Evolutionary conservation across 2,113 vertebrate species (phyloP), one percentile per base, ranked within the genome.

Genomic region (Pollimyrus isidori): DNA sequence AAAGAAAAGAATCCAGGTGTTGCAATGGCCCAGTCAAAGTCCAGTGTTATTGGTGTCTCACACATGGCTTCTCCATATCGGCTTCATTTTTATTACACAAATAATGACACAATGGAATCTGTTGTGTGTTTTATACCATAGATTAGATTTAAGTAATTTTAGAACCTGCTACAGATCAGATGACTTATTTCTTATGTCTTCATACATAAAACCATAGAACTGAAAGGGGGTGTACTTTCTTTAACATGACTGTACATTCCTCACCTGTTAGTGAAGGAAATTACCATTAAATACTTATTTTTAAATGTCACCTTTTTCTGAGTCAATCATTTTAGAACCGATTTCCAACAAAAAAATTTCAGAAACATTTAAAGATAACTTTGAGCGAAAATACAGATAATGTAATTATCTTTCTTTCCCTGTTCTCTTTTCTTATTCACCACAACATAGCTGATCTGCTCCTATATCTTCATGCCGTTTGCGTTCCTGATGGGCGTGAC

Each of bases 401-500:
- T 76, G 30, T 17, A 76, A 76, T 7, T 76, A 0, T 39, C 30
- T 42, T 80, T 80, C 13, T 42, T 19, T 80, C 73, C n/a, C 35
- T 80, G 13, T 80, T 73, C 65, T 65, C 39, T 45, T 93, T 93
- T 49, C 50, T 46, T 39, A 23, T 85, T 84, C 82, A 85, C 26
- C 39, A 46, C 87, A 53, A 91, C 11, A 91, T 65, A 98, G 98
- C 91, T 96, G 42, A 95, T 98, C 89, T 98, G 97, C 90, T 97
- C 97, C 11, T 97, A 98, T 45, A 5, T 96, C 90, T 97, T 98
- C 92, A 97, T 98, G 97, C 97, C 97, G 7, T 92, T 98, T 58
- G 95, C 97, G 26, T 98, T 97, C 92, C 95, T 98, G 95, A 97
- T 98, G 97, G 97, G 97, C 1, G 94, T 98, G 58, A 96, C 97